Evolutionary conservation across 2,113 vertebrate species (phyloP).

Genomic region (Nestor notabilis): DNA sequence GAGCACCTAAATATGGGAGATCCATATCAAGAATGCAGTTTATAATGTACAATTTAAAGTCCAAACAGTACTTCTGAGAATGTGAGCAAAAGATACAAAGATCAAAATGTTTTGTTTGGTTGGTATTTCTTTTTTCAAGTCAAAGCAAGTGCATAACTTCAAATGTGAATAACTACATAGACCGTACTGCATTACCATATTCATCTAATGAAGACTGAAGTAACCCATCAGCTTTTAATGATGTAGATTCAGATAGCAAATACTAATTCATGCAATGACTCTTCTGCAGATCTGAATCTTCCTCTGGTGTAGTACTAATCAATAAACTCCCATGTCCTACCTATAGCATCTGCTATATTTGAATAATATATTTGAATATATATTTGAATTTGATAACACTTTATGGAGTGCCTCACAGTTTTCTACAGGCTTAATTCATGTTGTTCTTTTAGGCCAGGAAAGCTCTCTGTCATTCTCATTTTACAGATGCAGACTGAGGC

Average conservation of each 20-base stretch:
- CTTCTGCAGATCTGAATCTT: background rate
- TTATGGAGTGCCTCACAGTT: background rate
- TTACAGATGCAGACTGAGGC: background rate
- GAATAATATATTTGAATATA: background rate
- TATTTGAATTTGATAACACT: background rate
- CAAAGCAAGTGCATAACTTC: background rate
- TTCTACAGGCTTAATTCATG: background rate
- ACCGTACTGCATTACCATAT: background rate
- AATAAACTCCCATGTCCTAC: background rate
- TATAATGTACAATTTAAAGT: background rate
- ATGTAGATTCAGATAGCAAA: background rate
- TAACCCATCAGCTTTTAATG: background rate
- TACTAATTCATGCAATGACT: background rate
- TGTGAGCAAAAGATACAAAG: background rate
- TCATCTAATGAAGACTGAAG: background rate
- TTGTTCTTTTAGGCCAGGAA: background rate
- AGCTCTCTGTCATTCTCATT: background rate
- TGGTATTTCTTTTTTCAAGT: background rate
- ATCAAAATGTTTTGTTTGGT: background rate
- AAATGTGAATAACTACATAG: background rate
- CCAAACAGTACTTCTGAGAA: constrained; percentile 3
- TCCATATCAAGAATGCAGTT: constrained; percentile 11
- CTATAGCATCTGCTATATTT: background rate
- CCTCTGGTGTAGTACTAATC: background rate
- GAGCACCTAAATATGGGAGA: constrained; percentile 64